These are phyloP conservation scores for Sarotherodon lohbergeri DNA, from an alignment of 2,113 vertebrate genomes.

Conservation along the genomic window DNA sequence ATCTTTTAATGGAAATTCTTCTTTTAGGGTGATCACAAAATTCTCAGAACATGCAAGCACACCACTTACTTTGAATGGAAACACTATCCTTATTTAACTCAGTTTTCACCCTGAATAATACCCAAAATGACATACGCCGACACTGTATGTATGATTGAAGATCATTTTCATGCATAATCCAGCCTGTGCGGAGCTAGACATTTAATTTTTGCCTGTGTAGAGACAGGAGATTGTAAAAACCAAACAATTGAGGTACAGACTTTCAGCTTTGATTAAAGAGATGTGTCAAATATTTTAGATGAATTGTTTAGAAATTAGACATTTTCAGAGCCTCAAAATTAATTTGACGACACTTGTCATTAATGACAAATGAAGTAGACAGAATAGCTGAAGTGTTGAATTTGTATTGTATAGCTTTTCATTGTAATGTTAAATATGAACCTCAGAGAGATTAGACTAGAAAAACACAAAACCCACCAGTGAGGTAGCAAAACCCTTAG, in stretches of 20 bases:
- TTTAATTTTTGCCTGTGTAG: accelerated
- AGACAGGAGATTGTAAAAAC: not conserved
- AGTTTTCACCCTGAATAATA: not conserved
- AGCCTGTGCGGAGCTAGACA: not conserved
- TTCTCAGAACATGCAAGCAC: not conserved
- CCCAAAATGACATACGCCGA: not conserved
- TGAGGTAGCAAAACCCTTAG: not conserved
- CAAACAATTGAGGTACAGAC: not conserved
- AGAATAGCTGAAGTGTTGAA: not conserved
- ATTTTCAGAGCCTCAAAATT: not conserved
- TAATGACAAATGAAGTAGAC: not conserved
- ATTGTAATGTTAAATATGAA: not conserved
- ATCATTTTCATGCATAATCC: not conserved
- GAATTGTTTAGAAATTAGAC: not conserved
- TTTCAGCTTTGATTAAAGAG: not conserved
- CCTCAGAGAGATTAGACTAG: not conserved
- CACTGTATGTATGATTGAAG: not conserved
- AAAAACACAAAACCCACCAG: not conserved
- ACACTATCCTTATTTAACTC: not conserved
- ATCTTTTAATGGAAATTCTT: not conserved
- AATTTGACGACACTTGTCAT: not conserved
- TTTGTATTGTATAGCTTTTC: not conserved
- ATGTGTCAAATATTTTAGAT: not conserved
- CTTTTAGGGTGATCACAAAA: not conserved
- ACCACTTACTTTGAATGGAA: not conserved